phyloP scores from a whole-genome alignment of 2,113 vertebrate species.

The Naja naja region DNA sequence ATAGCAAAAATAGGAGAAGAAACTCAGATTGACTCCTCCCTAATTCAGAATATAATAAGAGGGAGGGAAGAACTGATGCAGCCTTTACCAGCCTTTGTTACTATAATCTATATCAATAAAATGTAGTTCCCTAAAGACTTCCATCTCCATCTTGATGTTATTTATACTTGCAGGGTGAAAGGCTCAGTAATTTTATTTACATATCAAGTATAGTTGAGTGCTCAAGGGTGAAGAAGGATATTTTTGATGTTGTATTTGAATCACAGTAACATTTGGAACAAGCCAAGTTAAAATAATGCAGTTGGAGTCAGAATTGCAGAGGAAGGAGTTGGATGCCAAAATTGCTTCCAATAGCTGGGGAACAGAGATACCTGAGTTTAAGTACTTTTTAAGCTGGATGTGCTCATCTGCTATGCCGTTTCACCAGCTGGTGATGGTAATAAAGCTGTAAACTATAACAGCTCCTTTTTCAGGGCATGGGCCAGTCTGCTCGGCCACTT shows the following conservation, averaged over 20 bases:
- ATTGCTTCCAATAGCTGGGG: neutral
- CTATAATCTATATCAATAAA: neutral
- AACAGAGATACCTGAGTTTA: neutral
- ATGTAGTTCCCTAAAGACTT: neutral
- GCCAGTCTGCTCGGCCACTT: neutral
- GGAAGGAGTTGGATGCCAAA: neutral
- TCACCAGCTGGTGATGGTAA: neutral
- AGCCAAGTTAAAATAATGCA: neutral
- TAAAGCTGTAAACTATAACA: neutral
- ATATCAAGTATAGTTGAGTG: neutral
- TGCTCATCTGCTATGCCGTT: neutral
- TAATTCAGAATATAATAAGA: neutral
- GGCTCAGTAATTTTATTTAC: neutral
- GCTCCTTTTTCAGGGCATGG: neutral
- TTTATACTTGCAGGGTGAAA: neutral
- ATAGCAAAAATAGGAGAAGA: neutral
- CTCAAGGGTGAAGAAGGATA: neutral
- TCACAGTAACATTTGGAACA: neutral
- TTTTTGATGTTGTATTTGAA: neutral
- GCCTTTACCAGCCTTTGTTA: neutral
- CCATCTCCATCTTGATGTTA: neutral
- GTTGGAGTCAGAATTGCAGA: neutral
- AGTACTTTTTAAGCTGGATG: neutral
- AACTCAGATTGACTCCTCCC: neutral
- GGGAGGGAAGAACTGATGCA: neutral